Conservation (phyloP, 2,113 vertebrate genomes). For the Pao palembangensis region DNA sequence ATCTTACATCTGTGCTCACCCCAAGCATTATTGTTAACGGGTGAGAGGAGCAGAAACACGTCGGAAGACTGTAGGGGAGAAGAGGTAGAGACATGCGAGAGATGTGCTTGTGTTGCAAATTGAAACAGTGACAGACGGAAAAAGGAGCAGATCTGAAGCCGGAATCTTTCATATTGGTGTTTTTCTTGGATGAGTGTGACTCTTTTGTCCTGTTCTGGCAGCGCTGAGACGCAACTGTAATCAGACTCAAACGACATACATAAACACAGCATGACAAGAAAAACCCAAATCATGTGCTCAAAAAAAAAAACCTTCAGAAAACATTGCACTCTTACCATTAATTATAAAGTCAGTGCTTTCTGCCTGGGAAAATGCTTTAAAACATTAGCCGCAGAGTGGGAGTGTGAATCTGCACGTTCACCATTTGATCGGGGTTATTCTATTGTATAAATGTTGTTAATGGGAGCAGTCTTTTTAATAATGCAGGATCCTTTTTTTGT, state of each 20-base stretch:
- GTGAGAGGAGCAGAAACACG: conserved; percentile 56
- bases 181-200: conserved; percentile 45
- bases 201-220: conserved; percentile 32
- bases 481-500: conserved; percentile 54
- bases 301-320: background rate
- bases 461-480: conserved; percentile 65
- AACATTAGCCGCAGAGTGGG: background rate
- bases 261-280: conserved; percentile 10
- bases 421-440: conserved; percentile 45
- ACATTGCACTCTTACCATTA: conserved; percentile 8
- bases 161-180: conserved; percentile 41
- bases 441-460: conserved; percentile 63
- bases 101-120: conserved; percentile 35
- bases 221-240: conserved; percentile 19
- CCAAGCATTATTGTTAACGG: conserved; percentile 57
- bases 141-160: conserved; percentile 31
- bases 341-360: conserved; percentile 14
- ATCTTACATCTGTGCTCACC: conserved; percentile 61
- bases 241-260: conserved; percentile 14
- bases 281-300: conserved; percentile 15
- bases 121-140: conserved; percentile 40
- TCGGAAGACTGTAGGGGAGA: conserved; percentile 20
- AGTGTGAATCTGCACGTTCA: conserved; percentile 18
- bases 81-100: conserved; percentile 20
- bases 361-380: conserved; percentile 9